These are phyloP conservation scores for Vombatus ursinus DNA, from an alignment of 2,113 vertebrate genomes.

Conservation along the genomic window DNA sequence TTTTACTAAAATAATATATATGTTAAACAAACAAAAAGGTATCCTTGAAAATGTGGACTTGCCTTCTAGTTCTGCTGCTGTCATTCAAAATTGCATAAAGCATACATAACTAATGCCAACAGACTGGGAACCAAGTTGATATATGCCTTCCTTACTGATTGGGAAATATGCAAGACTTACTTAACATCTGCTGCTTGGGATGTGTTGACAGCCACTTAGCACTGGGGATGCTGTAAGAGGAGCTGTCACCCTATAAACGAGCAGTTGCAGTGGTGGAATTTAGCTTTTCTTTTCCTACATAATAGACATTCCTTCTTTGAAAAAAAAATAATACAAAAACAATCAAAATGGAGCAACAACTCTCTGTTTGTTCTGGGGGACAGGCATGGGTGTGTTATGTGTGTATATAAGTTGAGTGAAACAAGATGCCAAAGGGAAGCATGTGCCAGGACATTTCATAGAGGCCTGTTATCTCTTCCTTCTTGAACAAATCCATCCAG, in stretches of 20 bases:
- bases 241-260: slow-evolving; percentile 1
- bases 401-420: neutral
- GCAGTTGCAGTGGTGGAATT: slow-evolving; percentile 7
- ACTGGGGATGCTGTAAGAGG: neutral
- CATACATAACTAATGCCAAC: slow-evolving; percentile 64
- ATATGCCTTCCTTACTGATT: slow-evolving; percentile 54
- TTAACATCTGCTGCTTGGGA: slow-evolving; percentile 52
- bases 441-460: neutral
- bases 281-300: slow-evolving; percentile 24
- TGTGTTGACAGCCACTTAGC: slow-evolving; percentile 47
- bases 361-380: neutral
- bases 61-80: slow-evolving; percentile 48
- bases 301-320: neutral
- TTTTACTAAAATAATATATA: slow-evolving; percentile 51
- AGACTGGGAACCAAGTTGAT: slow-evolving; percentile 59
- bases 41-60: neutral
- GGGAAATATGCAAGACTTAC: slow-evolving; percentile 43
- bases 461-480: neutral
- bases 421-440: neutral
- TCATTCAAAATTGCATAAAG: slow-evolving; percentile 42
- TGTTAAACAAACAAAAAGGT: slow-evolving; percentile 13
- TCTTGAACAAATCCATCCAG: neutral
- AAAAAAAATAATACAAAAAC: slow-evolving; percentile 10
- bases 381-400: neutral
- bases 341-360: neutral